Evolutionary conservation across 1,140 invertebrate genomes (phyloP).

Genomic region (Neodiprion pinetum): DNA sequence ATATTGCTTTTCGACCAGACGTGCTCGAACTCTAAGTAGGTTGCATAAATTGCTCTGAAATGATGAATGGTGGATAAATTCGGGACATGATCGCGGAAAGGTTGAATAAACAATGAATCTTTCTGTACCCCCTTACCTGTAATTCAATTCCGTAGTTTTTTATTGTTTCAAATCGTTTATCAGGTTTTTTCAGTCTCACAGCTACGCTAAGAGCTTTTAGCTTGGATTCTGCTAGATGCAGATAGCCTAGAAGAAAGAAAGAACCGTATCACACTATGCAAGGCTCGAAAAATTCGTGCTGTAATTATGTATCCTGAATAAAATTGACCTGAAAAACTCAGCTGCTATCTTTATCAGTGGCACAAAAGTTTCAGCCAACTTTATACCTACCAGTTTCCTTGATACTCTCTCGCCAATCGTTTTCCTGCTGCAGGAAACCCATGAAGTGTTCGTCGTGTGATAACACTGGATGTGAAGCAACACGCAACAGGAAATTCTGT

Average conservation of each 20-base stretch:
- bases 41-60: conserved; percentile 60
- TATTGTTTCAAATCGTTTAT: conserved; percentile 77
- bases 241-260: conserved; percentile 65
- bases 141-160: conserved; percentile 80
- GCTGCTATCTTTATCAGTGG: no score
- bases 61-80: conserved; percentile 21
- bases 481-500: conserved; percentile 77
- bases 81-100: conserved; percentile 33
- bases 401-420: conserved; percentile 79
- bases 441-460: conserved; percentile 79
- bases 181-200: conserved; percentile 75
- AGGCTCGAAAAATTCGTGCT: background rate
- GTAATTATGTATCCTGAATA: no score
- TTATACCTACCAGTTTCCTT: conserved; percentile 70
- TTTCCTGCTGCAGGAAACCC: conserved; percentile 76
- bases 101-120: conserved; percentile 1
- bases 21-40: conserved; percentile 66
- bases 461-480: conserved; percentile 78
- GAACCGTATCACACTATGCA: conserved; percentile 19
- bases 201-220: conserved; percentile 77
- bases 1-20: conserved; percentile 79
- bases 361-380: no score
- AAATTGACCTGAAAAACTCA: no score
- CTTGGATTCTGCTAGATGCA: conserved; percentile 78
- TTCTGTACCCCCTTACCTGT: conserved; percentile 64